phyloP scores from a whole-genome alignment of 2,113 vertebrate species.

The Rutilus rutilus region DNA sequence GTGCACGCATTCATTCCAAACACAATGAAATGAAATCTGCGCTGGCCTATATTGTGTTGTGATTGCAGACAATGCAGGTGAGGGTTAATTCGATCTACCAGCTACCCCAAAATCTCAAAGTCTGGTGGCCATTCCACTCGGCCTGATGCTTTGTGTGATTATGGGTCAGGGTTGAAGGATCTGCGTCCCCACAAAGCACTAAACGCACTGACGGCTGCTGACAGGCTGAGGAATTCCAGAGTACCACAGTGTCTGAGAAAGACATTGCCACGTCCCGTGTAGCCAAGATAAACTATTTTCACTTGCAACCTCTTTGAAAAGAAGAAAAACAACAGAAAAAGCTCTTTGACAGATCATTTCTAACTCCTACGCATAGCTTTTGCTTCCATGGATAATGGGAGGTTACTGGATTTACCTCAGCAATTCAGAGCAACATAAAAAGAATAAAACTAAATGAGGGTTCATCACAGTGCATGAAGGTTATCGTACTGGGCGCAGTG shows the following conservation, averaged over 20 bases:
- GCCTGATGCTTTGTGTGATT: slow-evolving; percentile 47
- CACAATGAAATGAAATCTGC: slow-evolving; percentile 35
- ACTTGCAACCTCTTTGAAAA: not conserved
- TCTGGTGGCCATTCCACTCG: slow-evolving; percentile 36
- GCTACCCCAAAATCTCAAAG: slow-evolving; percentile 14
- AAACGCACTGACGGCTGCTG: slow-evolving; percentile 27
- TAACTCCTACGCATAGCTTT: slow-evolving; percentile 21
- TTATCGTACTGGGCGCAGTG: not conserved
- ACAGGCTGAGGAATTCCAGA: slow-evolving; percentile 44
- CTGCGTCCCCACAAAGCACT: slow-evolving; percentile 31
- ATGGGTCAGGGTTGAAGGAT: slow-evolving; percentile 35
- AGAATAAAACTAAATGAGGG: slow-evolving; percentile 17
- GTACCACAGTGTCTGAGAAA: slow-evolving; percentile 23
- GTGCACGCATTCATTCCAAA: slow-evolving; percentile 24
- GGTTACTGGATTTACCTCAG: slow-evolving; percentile 23
- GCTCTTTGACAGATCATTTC: slow-evolving; percentile 1
- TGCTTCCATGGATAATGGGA: slow-evolving; percentile 2
- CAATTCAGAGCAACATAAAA: not conserved
- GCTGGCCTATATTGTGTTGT: slow-evolving; percentile 38
- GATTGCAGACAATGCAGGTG: slow-evolving; percentile 45
- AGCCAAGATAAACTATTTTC: slow-evolving; percentile 43
- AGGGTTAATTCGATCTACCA: slow-evolving; percentile 41
- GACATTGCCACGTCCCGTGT: slow-evolving; percentile 25
- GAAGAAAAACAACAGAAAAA: slow-evolving; percentile 31
- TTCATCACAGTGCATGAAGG: slow-evolving; percentile 1